Percentiles rank a stretch among this genome's conserved stretches.
phyloP scores from a whole-genome alignment of 92 coral and sea anemone species.

The Heteractis magnifica region DNA sequence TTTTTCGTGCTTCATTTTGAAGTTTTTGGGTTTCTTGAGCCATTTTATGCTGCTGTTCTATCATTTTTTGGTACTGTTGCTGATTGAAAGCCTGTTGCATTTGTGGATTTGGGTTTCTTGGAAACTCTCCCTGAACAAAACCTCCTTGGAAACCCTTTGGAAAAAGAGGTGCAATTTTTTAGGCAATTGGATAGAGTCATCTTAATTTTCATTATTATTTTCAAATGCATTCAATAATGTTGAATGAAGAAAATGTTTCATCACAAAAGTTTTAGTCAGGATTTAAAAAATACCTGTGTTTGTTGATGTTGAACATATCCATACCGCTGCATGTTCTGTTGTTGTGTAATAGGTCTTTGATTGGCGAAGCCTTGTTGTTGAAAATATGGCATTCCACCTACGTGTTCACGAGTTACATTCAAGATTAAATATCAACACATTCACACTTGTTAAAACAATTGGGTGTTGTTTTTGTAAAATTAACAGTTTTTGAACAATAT shows the following conservation, averaged over 20 bases:
- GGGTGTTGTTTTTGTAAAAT: too few species aligned
- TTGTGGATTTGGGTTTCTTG: conserved; percentile 21
- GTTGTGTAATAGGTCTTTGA: not conserved
- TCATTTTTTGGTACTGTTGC: conserved; percentile 66
- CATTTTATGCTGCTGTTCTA: conserved; percentile 69
- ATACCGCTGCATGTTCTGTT: not conserved
- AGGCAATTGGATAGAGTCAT: too few species aligned
- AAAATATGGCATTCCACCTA: not conserved
- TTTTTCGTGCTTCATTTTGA: conserved; percentile 67
- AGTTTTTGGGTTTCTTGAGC: conserved; percentile 68
- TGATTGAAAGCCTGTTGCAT: conserved; percentile 23
- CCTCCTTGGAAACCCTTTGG: conserved; percentile 1
- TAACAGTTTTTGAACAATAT: too few species aligned
- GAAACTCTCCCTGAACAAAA: conserved; percentile 19
- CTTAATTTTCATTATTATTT: too few species aligned
- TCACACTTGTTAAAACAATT: not conserved
- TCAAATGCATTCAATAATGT: too few species aligned
- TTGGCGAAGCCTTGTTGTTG: not conserved
- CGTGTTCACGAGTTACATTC: not conserved
- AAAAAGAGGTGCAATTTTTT: not conserved
- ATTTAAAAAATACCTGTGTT: not conserved
- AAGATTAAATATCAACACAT: not conserved
- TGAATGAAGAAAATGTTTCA: too few species aligned
- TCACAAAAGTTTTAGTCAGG: not conserved
- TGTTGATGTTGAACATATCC: not conserved